These are phyloP conservation scores for Drosophila hamatofila DNA, from an alignment of 2,888 invertebrate genomes.

Conservation along the genomic window DNA sequence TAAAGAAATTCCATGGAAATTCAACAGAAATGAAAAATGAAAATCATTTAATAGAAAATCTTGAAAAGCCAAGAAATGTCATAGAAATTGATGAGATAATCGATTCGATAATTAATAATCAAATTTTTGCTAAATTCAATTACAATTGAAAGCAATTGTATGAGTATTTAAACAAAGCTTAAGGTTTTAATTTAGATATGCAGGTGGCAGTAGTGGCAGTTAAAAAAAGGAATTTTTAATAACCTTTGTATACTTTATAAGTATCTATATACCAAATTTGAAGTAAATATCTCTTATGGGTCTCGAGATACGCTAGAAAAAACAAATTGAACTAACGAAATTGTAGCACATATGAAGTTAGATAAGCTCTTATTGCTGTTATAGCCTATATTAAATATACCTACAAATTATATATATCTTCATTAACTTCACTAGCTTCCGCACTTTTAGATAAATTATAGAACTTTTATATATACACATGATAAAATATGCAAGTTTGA, in stretches of 20 bases:
- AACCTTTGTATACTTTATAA: rapidly evolving
- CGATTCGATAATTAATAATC: background rate
- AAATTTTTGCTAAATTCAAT: background rate
- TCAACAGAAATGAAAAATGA: background rate
- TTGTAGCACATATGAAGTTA: too few species aligned
- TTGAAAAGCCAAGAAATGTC: background rate
- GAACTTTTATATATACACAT: too few species aligned
- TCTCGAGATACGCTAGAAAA: background rate
- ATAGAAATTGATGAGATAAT: background rate
- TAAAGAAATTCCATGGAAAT: background rate
- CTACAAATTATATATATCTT: too few species aligned
- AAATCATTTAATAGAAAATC: background rate
- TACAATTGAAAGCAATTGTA: background rate
- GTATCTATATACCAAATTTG: background rate
- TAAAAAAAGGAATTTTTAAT: background rate
- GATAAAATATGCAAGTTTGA: too few species aligned
- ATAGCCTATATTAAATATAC: background rate
- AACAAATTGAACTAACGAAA: too few species aligned
- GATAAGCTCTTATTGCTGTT: too few species aligned
- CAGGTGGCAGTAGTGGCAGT: background rate
- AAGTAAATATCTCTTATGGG: background rate
- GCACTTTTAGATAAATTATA: too few species aligned
- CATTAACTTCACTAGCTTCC: too few species aligned
- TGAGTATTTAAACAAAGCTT: background rate
- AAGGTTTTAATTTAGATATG: background rate